A percentile compares a stretch with the other conserved stretches of the same genome.
phyloP scores from a whole-genome alignment of 2,888 invertebrate genomes.

The Cheilosia vernalis region DNA sequence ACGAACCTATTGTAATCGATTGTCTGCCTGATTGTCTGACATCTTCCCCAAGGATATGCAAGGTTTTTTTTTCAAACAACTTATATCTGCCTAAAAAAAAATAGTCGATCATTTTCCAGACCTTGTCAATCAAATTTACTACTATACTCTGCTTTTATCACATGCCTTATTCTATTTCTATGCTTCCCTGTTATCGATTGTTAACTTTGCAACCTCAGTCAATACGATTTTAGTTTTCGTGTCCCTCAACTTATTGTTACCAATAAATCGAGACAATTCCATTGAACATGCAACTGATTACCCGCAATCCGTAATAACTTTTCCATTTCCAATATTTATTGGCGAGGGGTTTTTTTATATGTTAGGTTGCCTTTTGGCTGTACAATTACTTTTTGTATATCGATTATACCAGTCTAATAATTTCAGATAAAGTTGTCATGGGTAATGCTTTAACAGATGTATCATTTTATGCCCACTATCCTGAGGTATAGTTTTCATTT shows the following conservation, averaged over 20 bases:
- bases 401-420: constrained; percentile 44
- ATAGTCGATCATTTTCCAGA: too few relatives aligned
- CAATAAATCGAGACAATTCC: constrained; percentile 61
- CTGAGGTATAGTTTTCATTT: constrained; percentile 76
- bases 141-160: not conserved
- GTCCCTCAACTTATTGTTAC: constrained; percentile 35
- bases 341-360: constrained; percentile 2
- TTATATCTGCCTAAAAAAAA: too few relatives aligned
- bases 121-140: not conserved
- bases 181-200: constrained; percentile 41
- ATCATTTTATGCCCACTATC: constrained; percentile 83
- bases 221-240: constrained; percentile 48
- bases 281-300: constrained; percentile 52
- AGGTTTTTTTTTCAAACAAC: too few relatives aligned
- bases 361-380: constrained; percentile 7
- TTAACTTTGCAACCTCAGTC: constrained; percentile 27
- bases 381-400: constrained; percentile 11
- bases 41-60: too few relatives aligned
- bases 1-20: too few relatives aligned
- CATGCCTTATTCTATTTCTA: not conserved
- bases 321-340: constrained; percentile 30
- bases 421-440: constrained; percentile 84
- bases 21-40: too few relatives aligned
- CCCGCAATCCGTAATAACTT: constrained; percentile 24
- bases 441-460: constrained; percentile 84